Percentiles rank a stretch among this genome's conserved stretches.
phyloP scores from a whole-genome alignment of 2,113 vertebrate species.

The Tauraco erythrolophus region DNA sequence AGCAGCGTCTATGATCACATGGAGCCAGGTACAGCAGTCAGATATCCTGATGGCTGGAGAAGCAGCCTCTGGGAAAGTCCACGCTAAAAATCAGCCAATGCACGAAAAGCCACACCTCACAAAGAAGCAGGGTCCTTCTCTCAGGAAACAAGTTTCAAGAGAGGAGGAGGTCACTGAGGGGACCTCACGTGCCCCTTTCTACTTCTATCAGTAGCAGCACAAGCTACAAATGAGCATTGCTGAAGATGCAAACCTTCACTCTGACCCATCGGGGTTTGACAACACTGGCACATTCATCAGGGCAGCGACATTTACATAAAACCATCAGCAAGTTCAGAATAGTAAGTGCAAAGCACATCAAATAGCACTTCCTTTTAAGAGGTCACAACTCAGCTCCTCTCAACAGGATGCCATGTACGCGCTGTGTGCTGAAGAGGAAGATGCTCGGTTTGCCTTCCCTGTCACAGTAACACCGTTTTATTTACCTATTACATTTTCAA shows the following conservation, averaged over 20 bases:
- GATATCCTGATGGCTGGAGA: not conserved
- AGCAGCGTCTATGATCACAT: not conserved
- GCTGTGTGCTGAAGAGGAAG: not conserved
- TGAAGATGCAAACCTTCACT: not conserved
- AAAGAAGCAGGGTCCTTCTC: not conserved
- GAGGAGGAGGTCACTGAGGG: not conserved
- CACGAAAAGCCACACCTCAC: not conserved
- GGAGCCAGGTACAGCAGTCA: fast-evolving
- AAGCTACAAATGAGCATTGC: not conserved
- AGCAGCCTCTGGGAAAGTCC: not conserved
- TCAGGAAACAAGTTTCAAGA: not conserved
- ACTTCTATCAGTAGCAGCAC: not conserved
- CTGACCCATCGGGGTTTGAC: not conserved
- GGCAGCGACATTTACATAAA: not conserved
- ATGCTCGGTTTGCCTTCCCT: not conserved
- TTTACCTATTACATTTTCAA: not conserved
- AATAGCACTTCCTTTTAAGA: not conserved
- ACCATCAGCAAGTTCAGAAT: not conserved
- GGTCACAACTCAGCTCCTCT: not conserved
- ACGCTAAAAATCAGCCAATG: not conserved
- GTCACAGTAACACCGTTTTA: not conserved
- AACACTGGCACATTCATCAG: not conserved
- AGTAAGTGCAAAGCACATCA: not conserved
- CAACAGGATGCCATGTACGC: not conserved
- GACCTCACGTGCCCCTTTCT: not conserved